Evolutionary conservation across 2,113 vertebrate species (phyloP).

Genomic region (Axis porcinus): DNA sequence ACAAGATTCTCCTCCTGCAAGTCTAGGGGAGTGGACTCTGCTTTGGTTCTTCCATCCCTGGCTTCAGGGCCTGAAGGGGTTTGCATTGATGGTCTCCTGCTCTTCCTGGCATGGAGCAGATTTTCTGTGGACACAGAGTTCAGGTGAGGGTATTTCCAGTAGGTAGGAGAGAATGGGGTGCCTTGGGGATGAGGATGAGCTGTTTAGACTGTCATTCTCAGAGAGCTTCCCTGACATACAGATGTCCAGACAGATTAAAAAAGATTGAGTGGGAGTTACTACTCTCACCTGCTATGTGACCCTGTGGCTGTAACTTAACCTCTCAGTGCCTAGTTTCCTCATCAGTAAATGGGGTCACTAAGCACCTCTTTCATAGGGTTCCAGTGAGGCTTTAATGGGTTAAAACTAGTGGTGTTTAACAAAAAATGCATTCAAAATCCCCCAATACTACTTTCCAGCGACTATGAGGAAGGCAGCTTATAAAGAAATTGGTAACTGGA

Average conservation of each 20-base stretch:
- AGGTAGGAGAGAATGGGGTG: background rate
- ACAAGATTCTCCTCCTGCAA: background rate
- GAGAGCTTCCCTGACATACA: background rate
- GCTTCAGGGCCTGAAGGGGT: background rate
- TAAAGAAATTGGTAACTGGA: background rate
- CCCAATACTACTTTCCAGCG: background rate
- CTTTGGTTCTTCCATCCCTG: background rate
- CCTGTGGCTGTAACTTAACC: background rate
- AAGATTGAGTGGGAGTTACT: background rate
- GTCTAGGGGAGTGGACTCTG: background rate
- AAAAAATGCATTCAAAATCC: background rate
- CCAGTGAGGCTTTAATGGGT: background rate
- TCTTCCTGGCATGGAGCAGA: background rate
- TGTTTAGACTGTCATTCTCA: background rate
- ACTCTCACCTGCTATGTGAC: background rate
- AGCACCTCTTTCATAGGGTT: background rate
- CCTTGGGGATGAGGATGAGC: background rate
- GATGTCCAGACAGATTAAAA: background rate
- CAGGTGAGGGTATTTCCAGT: background rate
- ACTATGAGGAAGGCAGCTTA: background rate
- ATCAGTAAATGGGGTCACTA: background rate
- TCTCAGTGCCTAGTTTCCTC: background rate
- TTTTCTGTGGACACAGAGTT: background rate
- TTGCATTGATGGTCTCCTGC: background rate
- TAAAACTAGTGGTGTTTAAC: background rate